Percentiles rank a stretch among this genome's conserved stretches.
Conservation (phyloP, 2,797 vertebrate genomes). For the Phyllotis vaccarum region DNA sequence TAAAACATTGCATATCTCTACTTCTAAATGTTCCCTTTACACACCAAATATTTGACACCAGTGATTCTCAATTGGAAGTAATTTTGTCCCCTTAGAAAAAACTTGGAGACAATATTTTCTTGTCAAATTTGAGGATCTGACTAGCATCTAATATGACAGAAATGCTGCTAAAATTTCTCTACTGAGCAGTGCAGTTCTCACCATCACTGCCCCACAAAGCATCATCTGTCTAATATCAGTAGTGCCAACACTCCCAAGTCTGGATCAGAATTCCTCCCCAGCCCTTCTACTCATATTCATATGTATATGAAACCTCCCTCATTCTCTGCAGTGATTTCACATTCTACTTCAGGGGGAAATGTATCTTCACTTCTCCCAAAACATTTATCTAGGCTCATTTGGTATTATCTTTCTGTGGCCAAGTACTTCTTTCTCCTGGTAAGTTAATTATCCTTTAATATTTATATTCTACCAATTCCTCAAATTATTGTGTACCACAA, state of each 20-base stretch:
- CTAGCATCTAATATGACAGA: background rate
- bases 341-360: background rate
- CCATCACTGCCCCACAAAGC: background rate
- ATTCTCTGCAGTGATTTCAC: background rate
- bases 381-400: background rate
- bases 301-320: background rate
- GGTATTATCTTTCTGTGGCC: conserved; percentile 46
- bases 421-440: conserved; percentile 19
- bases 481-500: conserved; percentile 36
- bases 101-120: conserved; percentile 39
- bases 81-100: background rate
- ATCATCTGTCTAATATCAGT: background rate
- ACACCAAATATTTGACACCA: background rate
- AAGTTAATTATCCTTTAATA: conserved; percentile 34
- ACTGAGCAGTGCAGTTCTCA: background rate
- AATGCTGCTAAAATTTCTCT: background rate
- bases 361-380: conserved; percentile 48
- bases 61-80: background rate
- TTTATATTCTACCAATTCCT: background rate
- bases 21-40: background rate
- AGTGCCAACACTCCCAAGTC: background rate
- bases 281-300: background rate
- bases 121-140: background rate
- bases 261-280: background rate
- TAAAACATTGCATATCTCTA: background rate